Base-by-base conservation (phyloP, 2,888 invertebrate species). In the Cephus nigrinus region DNA sequence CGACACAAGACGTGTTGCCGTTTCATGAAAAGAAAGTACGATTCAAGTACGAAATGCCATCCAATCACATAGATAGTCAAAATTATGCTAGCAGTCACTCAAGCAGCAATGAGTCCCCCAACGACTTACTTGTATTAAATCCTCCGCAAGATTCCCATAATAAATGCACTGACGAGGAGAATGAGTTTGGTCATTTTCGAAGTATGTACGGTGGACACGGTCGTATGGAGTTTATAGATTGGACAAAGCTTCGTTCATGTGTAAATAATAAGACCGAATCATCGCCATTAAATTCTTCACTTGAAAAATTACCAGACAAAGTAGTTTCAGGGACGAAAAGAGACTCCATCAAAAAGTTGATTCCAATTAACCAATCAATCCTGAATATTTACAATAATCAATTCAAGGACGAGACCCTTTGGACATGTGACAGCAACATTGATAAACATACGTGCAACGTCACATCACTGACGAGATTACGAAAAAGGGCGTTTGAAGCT, bases 351-450 rank as follows among this genome's bases (percentile, higher is more conserved):
- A 55, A 55, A 9, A 23, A 55, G 23, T 55, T 55, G 23, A 55
- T 55, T 55, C 23, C 23, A 55, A 55, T 55, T 23, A 55, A 55
- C 23, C 55, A 55, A 55, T 55, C 55, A 55, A 55, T 55, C 23
- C 23, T 55, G 55, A 55, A 55, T 23, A 55, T 55, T 55, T 23
- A 9, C 23, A 23, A 55, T 55, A 55, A 55, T 23, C 23, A 23
- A 9, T 23, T 9, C 3, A 55, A 55, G 0, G 55, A 55, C 23
- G 71, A 71, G 71, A 15, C 71, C 1, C 9, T 31, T 11, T 71
- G 83, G 83, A 73, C 80, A 34, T 11, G 73, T 23, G 77, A 74
- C n/a, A 82, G 83, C 69, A 82, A 84, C 73, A 76, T 83, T 30
- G 34, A 74, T 34, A 35, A 75, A 11, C 71, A 77, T n/a, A 30